Conservation (phyloP, 2,888 invertebrate genomes). For the Ectobius pallidus region DNA sequence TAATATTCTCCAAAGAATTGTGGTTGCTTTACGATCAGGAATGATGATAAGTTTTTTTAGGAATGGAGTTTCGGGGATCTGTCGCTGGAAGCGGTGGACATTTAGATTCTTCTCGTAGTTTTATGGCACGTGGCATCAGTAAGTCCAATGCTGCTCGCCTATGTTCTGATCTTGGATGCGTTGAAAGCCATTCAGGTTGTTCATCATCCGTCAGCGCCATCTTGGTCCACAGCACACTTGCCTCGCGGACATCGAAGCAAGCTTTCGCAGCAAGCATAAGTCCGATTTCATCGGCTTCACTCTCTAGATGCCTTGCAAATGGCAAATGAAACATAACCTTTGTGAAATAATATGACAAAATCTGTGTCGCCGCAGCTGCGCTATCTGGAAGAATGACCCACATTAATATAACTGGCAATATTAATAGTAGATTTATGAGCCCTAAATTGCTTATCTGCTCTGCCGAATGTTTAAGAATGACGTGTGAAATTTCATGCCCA, state of each 20-base stretch:
- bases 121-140: conserved; percentile 54
- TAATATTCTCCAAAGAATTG: too few relatives aligned
- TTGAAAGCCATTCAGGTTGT: conserved; percentile 58
- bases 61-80: too few relatives aligned
- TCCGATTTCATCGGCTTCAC: conserved; percentile 64
- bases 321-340: conserved; percentile 58
- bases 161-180: conserved; percentile 60
- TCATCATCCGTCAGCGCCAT: conserved; percentile 53
- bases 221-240: conserved; percentile 61
- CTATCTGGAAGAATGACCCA: conserved; percentile 63
- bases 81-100: too few relatives aligned
- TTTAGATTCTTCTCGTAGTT: conserved; percentile 47
- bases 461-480: conserved; percentile 58
- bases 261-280: conserved; percentile 62
- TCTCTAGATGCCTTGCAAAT: conserved; percentile 59
- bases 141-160: conserved; percentile 55
- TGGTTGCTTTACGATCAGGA: too few relatives aligned
- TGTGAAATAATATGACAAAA: conserved; percentile 55
- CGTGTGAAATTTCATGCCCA: conserved; percentile 67
- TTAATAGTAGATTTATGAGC: conserved; percentile 52
- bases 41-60: too few relatives aligned
- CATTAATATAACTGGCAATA: conserved; percentile 56
- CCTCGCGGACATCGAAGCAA: conserved; percentile 61
- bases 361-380: conserved; percentile 57
- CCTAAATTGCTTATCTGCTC: conserved; percentile 59